Evolutionary conservation across 2,113 vertebrate genomes (phyloP), one percentile per base, ranked within the genome.

Genomic region (Sebastes schlegelii): DNA sequence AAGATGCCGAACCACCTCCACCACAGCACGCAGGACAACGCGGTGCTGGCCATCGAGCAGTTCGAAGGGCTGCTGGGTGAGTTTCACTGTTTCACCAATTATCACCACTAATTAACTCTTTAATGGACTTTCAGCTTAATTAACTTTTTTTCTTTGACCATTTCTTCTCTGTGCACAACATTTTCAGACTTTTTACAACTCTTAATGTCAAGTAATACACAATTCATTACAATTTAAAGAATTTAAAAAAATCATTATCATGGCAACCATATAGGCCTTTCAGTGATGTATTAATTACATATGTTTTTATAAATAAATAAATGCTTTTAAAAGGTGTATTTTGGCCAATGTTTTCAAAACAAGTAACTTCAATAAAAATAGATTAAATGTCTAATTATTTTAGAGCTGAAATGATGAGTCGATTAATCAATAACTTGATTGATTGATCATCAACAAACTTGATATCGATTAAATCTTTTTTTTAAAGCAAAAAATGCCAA

Each of bases 1-100:
- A 98, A 98, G 94, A 99, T 99, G 98, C 98, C 98, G 68, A 99
- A 99, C 96, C 98, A 99, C 94, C 97, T 99, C 90, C 98, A 99
- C 95, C 98, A 99, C 96, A 99, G 98, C 96, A 99, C 98, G 64
- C 98, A 99, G 96, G 98, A 97, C 85, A 99, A 99, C 95, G 98
- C 98, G 71, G 95, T 99, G 85, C 95, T 99, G 93, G 97, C 98
- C 83, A 99, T 99, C 84, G 98, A 99, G 94, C 98, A 99, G 95
- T 99, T 97, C 86, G 98, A 99, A 62, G 98, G 96, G 51, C 94
- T 99, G 70, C 94, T 99, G 94, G 96, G 93, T 94, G 86, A 93
- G 92, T 88, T 10, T 34, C 34, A 2, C 57, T 13, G 21, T 17
- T 34, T 8, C 40, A 19, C 62, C n/a, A n/a, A 43, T 64, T 11